Conservation (phyloP, 2,888 invertebrate species). For the Nineta flava region DNA sequence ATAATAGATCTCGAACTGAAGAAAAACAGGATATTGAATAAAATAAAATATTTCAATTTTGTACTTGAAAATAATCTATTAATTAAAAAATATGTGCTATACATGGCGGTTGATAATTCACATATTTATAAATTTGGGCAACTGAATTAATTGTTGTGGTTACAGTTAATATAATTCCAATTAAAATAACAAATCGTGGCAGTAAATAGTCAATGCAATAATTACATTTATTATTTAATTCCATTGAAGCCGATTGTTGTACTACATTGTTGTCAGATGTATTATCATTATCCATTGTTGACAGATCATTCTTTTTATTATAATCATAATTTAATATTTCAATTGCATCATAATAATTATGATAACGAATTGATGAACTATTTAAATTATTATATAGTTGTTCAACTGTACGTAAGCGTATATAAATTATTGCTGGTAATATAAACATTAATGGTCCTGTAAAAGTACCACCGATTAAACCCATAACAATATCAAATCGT, state of each 20-base stretch:
- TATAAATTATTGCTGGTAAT: conserved; percentile 67
- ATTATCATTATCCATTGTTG: too few species aligned
- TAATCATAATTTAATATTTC: too few species aligned
- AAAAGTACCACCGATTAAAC: conserved; percentile 69
- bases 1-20: too few species aligned
- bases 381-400: too few species aligned
- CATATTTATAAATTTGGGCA: conserved; percentile 42
- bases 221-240: conserved; percentile 13
- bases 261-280: neutral
- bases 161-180: conserved; percentile 47
- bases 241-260: neutral
- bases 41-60: too few species aligned
- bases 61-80: too few species aligned
- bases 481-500: conserved; percentile 72
- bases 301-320: too few species aligned
- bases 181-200: conserved; percentile 38
- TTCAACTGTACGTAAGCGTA: conserved; percentile 16
- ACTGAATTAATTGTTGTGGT: conserved; percentile 58
- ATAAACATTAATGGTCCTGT: conserved; percentile 73
- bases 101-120: conserved; percentile 56
- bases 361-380: neutral
- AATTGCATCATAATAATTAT: neutral
- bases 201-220: conserved; percentile 31
- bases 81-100: conserved; percentile 21
- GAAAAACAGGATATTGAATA: too few species aligned